Evolutionary conservation across 2,888 invertebrate genomes (phyloP), one percentile per base, ranked within the genome.

Genomic region (Polyploca ridens): DNA sequence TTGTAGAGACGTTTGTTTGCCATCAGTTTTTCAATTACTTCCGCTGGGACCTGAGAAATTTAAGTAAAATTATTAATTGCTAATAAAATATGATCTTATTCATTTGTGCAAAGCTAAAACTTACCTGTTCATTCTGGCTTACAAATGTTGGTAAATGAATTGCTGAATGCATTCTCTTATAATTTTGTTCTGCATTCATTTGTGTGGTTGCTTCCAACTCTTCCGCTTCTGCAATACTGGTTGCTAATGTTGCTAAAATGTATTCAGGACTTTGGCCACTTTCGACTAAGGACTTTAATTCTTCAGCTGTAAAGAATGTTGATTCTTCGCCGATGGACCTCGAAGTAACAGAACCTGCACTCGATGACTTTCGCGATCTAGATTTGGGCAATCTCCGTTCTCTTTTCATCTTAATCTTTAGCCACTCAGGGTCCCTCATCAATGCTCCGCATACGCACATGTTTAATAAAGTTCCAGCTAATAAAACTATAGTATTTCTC

Each of bases 401-500:
- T 83, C 94, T 95, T 74, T 94, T 94, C 79, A 96, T 96, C 75
- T 96, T 96, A 46, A 94, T 88, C 64, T 94, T 90, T 82, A 96
- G 94, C 98, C 98, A 98, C 72, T 97, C 97, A 0, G 98, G 97
- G 82, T 98, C 98, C 46, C 97, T 95, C 97, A 98, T 98, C 10
- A 98, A 90, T 1, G 96, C 96, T 0, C 98, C 98, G 85, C 97
- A 98, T 1, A 97, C 97, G 81, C 97, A 97, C 92, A 98, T 96
- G 84, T 98, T 97, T 63, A 98, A 94, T 83, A 98, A 96, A 4
- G 97, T 96, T 44, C 97, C 98, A 6, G 97, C 96, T 61, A 98
- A 86, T 58, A 98, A 90, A 1, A 98, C 88, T 5, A 97, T 95
- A 14, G 97, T 96, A 57, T 97, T 97, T 65, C 97, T 95, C 98